phyloP scores from a whole-genome alignment of 2,888 invertebrate genomes.

The Oligia strigilis region DNA sequence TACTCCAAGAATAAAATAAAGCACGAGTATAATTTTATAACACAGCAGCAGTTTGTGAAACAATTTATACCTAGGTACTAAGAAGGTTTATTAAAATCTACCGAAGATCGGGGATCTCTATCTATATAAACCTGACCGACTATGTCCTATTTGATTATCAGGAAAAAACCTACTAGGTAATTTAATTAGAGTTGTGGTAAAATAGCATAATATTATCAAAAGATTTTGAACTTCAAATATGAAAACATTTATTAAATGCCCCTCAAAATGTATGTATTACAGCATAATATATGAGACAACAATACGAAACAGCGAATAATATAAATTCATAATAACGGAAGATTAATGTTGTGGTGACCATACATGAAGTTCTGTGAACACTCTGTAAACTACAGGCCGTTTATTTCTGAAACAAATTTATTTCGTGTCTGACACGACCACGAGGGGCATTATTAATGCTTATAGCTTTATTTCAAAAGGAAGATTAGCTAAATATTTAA shows the following conservation, averaged over 20 bases:
- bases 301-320: conserved; percentile 29
- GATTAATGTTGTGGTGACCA: conserved; percentile 50
- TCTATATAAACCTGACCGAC: background rate
- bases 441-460: conserved; percentile 33
- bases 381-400: conserved; percentile 31
- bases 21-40: background rate
- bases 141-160: background rate
- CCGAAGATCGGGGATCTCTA: background rate
- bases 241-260: background rate
- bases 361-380: conserved; percentile 37
- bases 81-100: background rate
- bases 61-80: background rate
- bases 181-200: background rate
- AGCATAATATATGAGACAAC: conserved; percentile 8
- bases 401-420: conserved; percentile 51
- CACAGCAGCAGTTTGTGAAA: background rate
- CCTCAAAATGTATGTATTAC: background rate
- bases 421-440: conserved; percentile 31
- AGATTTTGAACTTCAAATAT: background rate
- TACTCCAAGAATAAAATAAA: background rate
- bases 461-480: conserved; percentile 3
- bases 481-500: background rate
- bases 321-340: conserved; percentile 38
- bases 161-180: background rate
- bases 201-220: background rate